These are phyloP conservation scores for Acrocyrtus sp. DNA, from an alignment of 2,888 invertebrate genomes.

Conservation along the genomic window DNA sequence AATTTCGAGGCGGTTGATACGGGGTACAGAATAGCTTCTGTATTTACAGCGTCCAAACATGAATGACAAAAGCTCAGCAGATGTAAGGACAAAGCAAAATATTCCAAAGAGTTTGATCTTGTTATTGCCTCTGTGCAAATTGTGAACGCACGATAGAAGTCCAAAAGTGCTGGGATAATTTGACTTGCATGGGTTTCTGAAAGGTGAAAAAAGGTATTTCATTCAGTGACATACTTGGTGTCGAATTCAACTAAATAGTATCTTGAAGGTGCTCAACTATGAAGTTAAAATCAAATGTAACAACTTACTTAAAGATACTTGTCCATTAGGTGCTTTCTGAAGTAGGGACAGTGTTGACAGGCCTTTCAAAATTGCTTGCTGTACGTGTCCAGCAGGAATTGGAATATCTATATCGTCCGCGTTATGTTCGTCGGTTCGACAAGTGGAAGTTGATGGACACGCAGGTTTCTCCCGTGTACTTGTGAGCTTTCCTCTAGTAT, in stretches of 20 bases:
- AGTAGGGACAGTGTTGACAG: slow-evolving; percentile 53
- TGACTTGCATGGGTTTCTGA: slow-evolving; percentile 14
- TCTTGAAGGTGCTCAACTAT: not conserved
- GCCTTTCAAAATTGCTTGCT: slow-evolving; percentile 58
- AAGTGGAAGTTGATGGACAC: slow-evolving; percentile 6
- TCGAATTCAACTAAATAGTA: not conserved
- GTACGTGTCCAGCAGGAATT: slow-evolving; percentile 55
- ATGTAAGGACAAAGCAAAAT: slow-evolving; percentile 55
- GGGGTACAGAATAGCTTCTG: slow-evolving; percentile 45
- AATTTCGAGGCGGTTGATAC: slow-evolving; percentile 46
- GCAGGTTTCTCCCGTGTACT: slow-evolving; percentile 24
- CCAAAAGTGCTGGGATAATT: slow-evolving; percentile 13
- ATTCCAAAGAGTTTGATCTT: slow-evolving; percentile 51
- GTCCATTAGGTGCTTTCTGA: slow-evolving; percentile 55
- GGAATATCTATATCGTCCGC: slow-evolving; percentile 53
- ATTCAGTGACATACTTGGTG: not conserved
- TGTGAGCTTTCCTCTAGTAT: slow-evolving; percentile 20
- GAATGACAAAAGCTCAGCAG: slow-evolving; percentile 54
- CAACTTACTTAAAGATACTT: slow-evolving; percentile 51
- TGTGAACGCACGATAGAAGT: slow-evolving; percentile 45
- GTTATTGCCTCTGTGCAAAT: slow-evolving; percentile 49
- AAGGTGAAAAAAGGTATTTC: slow-evolving; percentile 1
- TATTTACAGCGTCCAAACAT: slow-evolving; percentile 9
- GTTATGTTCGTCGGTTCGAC: slow-evolving; percentile 39
- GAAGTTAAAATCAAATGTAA: slow-evolving; percentile 1